A percentile compares a stretch with the other conserved stretches of the same genome.
These are phyloP conservation scores for Oceanites oceanicus DNA, from an alignment of 2,113 vertebrate genomes.

Conservation along the genomic window DNA sequence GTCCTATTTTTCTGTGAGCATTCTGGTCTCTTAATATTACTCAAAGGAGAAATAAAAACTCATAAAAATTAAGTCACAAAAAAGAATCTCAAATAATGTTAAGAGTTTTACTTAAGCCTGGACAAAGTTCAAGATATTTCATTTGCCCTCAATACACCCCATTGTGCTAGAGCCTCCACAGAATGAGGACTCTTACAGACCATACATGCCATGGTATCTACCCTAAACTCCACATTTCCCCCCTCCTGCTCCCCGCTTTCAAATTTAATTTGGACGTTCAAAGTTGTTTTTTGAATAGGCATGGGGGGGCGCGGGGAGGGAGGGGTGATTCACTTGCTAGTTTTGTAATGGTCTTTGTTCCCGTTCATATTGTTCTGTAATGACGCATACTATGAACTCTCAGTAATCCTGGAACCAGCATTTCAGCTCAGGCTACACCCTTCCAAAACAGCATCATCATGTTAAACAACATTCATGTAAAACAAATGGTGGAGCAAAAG, in stretches of 20 bases:
- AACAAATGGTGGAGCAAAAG: slow-evolving; percentile 39
- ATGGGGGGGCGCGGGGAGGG: too few relatives aligned
- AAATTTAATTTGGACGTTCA: neutral
- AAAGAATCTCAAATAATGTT: neutral
- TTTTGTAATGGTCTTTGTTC: neutral
- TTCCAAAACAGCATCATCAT: neutral
- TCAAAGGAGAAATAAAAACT: neutral
- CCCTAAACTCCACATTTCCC: neutral
- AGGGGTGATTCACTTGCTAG: neutral
- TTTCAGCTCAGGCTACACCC: neutral
- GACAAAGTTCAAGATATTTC: neutral
- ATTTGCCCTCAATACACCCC: neutral
- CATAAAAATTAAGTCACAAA: neutral
- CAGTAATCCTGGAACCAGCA: neutral
- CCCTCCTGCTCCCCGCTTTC: neutral
- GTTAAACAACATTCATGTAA: neutral
- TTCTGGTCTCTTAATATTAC: neutral
- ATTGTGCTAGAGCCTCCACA: neutral
- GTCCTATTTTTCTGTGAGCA: neutral
- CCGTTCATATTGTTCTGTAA: neutral
- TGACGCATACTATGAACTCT: neutral
- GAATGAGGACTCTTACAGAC: neutral
- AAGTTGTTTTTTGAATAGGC: neutral
- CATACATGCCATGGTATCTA: neutral
- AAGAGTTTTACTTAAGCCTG: neutral